A percentile compares a stretch with the other conserved stretches of the same genome.
These are phyloP conservation scores for Nesoenas mayeri DNA, from an alignment of 2,113 vertebrate species.

Conservation along the genomic window DNA sequence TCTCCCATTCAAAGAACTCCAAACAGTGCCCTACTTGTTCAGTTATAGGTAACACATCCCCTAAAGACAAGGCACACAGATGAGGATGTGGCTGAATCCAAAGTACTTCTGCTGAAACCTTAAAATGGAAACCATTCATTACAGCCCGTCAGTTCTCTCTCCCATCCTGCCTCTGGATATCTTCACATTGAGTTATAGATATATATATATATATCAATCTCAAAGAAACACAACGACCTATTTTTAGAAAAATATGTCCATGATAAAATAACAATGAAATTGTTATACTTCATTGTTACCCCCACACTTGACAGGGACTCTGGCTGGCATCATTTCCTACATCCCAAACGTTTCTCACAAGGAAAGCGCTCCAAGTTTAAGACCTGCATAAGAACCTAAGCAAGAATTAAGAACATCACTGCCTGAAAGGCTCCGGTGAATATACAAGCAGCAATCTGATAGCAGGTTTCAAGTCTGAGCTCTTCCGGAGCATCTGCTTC, in stretches of 20 bases:
- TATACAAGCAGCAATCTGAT: not conserved
- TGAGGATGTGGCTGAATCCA: not conserved
- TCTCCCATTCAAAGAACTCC: not conserved
- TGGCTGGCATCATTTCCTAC: not conserved
- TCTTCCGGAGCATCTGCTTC: not conserved
- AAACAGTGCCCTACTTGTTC: not conserved
- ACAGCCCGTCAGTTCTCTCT: not conserved
- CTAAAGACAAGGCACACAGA: not conserved
- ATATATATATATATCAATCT: too few relatives aligned
- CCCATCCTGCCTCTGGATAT: not conserved
- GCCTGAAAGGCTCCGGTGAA: not conserved
- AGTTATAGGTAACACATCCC: not conserved
- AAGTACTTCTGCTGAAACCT: not conserved
- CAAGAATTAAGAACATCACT: rapidly evolving
- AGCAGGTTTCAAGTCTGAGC: not conserved
- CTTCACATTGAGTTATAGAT: not conserved
- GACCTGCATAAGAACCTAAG: not conserved
- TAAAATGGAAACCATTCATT: not conserved
- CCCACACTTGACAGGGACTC: not conserved
- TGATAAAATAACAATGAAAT: not conserved
- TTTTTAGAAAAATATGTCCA: not conserved
- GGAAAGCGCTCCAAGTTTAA: not conserved
- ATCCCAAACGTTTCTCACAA: not conserved
- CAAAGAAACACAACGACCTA: too few relatives aligned
- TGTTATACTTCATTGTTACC: not conserved